These are phyloP conservation scores for Apomyelois bistriatella DNA, from an alignment of 2,888 invertebrate genomes.

Conservation along the genomic window DNA sequence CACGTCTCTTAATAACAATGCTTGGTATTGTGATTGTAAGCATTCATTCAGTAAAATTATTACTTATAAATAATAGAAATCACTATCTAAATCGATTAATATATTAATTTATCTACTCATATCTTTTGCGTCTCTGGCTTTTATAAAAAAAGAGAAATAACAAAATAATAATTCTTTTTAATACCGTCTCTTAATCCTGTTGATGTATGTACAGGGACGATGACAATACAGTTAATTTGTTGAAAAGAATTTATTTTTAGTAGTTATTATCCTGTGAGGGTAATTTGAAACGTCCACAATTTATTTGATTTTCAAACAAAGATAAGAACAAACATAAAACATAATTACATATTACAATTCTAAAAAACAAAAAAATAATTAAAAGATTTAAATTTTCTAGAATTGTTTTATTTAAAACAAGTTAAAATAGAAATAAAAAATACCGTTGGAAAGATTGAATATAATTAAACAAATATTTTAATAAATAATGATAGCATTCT, in stretches of 20 bases:
- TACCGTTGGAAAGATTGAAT: no score
- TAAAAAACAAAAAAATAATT: no score
- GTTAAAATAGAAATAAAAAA: no score
- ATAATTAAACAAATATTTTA: no score
- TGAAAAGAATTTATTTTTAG: slow-evolving; percentile 23
- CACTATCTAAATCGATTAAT: background rate
- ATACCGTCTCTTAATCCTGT: slow-evolving; percentile 52
- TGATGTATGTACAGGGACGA: slow-evolving; percentile 67
- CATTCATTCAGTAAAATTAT: background rate
- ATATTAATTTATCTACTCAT: background rate
- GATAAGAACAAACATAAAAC: background rate
- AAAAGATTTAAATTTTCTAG: no score
- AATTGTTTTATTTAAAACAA: no score
- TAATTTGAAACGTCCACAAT: slow-evolving; percentile 18
- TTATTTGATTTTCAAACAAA: background rate
- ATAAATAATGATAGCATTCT: no score
- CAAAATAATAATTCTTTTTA: slow-evolving; percentile 14
- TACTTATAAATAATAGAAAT: background rate
- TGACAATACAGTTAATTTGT: slow-evolving; percentile 64
- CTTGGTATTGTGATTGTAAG: slow-evolving; percentile 7
- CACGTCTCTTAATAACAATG: slow-evolving; percentile 4
- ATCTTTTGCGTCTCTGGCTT: background rate
- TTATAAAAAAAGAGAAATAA: background rate
- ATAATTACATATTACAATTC: no score
- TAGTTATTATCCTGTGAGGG: slow-evolving; percentile 23